These are phyloP conservation scores for Pteromalus puparum DNA, from an alignment of 1,140 invertebrate genomes.

Conservation along the genomic window DNA sequence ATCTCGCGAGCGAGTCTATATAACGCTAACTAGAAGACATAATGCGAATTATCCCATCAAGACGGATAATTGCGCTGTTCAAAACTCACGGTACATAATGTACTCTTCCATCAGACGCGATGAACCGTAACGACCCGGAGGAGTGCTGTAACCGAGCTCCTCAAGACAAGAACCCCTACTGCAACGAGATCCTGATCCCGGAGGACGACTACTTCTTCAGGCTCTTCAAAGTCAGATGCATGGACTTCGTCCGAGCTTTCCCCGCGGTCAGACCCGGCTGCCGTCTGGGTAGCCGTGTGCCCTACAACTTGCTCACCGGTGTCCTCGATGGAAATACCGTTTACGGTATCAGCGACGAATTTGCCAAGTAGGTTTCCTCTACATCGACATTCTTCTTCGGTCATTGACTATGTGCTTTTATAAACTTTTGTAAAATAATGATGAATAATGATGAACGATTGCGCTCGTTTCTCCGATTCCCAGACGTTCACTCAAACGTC, in stretches of 20 bases:
- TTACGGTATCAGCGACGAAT: conserved; percentile 87
- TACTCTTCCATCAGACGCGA: conserved; percentile 79
- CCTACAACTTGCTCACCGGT: conserved; percentile 89
- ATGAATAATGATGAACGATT: neutral
- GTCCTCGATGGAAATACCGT: conserved; percentile 90
- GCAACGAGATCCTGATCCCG: conserved; percentile 92
- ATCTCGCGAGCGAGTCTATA: neutral
- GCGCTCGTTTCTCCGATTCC: neutral
- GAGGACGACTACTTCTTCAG: conserved; percentile 94
- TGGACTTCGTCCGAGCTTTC: conserved; percentile 92
- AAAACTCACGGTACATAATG: too few relatives aligned
- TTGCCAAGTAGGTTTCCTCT: conserved; percentile 77
- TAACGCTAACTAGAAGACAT: neutral
- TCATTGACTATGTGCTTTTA: too few relatives aligned
- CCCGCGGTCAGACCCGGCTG: conserved; percentile 89
- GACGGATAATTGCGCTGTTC: neutral
- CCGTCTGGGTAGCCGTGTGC: conserved; percentile 85
- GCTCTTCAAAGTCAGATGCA: conserved; percentile 88
- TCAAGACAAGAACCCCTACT: conserved; percentile 91
- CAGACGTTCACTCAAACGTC: neutral
- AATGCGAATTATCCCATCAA: conserved; percentile 20
- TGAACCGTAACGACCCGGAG: conserved; percentile 90
- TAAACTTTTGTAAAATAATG: too few relatives aligned
- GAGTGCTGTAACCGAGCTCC: conserved; percentile 88
- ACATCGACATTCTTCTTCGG: neutral